phyloP scores from a whole-genome alignment of 2,888 invertebrate genomes.

The Phytoseiulus persimilis region DNA sequence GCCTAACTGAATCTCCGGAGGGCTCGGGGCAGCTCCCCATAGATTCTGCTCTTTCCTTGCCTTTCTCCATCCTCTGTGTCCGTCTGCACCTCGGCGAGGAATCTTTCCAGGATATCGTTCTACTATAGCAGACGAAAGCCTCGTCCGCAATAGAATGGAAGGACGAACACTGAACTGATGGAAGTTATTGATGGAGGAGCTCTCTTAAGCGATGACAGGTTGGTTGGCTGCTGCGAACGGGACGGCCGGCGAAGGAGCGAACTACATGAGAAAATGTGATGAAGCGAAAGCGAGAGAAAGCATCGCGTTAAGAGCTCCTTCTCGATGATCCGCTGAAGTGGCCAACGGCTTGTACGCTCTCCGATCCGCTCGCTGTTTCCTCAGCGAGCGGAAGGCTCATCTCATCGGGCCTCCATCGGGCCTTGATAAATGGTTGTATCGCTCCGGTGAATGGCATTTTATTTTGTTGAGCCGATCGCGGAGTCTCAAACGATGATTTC shows the following conservation, averaged over 20 bases:
- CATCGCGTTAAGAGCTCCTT: background rate
- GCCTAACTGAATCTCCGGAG: background rate
- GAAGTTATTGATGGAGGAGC: background rate
- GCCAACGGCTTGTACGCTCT: background rate
- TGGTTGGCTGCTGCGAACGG: background rate
- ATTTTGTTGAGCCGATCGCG: background rate
- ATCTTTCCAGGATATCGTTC: background rate
- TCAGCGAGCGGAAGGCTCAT: background rate
- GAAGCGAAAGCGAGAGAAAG: background rate
- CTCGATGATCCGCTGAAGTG: background rate
- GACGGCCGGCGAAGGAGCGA: background rate
- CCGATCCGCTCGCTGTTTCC: background rate
- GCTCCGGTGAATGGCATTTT: background rate
- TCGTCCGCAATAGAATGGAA: constrained; percentile 5
- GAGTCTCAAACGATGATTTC: background rate
- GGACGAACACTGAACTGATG: background rate
- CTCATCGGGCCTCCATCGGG: background rate
- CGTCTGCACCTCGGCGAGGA: background rate
- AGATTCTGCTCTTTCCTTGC: background rate
- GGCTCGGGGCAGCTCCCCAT: background rate
- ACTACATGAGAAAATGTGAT: background rate
- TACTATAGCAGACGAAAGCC: background rate
- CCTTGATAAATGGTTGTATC: background rate
- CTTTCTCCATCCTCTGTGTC: background rate
- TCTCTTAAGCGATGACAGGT: background rate